Base-by-base conservation (phyloP, 1,140 invertebrate species). In the Sipha flava region DNA sequence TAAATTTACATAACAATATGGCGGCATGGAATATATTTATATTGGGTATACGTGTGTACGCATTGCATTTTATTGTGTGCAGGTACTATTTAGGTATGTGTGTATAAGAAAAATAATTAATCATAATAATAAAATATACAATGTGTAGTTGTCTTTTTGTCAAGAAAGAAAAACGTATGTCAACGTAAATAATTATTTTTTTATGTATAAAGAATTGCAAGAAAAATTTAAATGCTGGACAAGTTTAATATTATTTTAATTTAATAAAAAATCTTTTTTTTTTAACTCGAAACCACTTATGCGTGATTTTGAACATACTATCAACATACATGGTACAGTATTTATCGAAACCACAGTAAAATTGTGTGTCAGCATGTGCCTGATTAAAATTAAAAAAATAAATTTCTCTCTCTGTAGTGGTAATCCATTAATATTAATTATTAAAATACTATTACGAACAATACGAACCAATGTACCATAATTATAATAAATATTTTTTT, bases 1-100 rank as follows among this genome's bases (percentile, higher is more conserved):
- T 14, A 68, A 68, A 68, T 68, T 68, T 45, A 68, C 64, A 68
- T 68, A 45, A 68, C 64, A 68, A 68, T 68, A 68, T 68, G 21
- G 23, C 2, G n/a, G 62, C 10, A 66, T 21, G 4, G 5, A 9
- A n/a, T 34, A 62, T 62, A n/a, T 43, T 40, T 5, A 12, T 62
- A 21, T 3, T 23, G 21, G 5, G 10, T 21, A 23, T 45, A 45
- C 64, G 40, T 43, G 64, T 14, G 37, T 12, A 14, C 14, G 37
- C 40, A 64, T 64, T 64, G 14, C 37, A 23, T 64, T 64, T 23
- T 18, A 64, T 40, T 21, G 62, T 40, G 34, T 62, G 21, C n/a
- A n/a, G n/a, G n/a, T n/a, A n/a, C n/a, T n/a, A n/a, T n/a, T n/a
- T n/a, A n/a, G n/a, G n/a, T n/a, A n/a, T 34, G 62, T 64, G 62